Base-by-base conservation (phyloP, 2,888 invertebrate species). In the Acrocera orbiculus region DNA sequence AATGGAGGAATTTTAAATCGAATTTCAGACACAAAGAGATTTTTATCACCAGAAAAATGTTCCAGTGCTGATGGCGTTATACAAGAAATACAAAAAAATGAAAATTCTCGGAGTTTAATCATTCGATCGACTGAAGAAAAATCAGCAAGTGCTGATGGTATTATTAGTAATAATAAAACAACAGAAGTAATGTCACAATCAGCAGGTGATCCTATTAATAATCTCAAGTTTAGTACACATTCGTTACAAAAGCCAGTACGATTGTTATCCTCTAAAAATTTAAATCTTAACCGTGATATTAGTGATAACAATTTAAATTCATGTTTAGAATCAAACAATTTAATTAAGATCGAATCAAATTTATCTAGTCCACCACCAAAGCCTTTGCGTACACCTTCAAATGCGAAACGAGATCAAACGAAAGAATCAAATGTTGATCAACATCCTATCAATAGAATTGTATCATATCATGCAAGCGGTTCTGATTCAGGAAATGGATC, bases 401-500 rank as follows among this genome's bases (percentile, higher is more conserved):
- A 29, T 24, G 17, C 11, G n/a, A 47, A 45, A 17, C 49, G 49
- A 23, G 50, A 53, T 16, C 36, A 35, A 15, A 39, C 34, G 9
- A 49, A 46, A 14, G 61, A 58, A 34, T 44, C 52, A 14, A 46
- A 47, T 4, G 48, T 53, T 30, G 48, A 59, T 16, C 52, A 55
- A 20, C 58, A 62, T 13, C 58, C 55, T 23, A 46, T 65, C 17
- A 65, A 66, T 46, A 50, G 67, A 30, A 61, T 67, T 7, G 61
- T 65, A 2, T 68, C 76, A 1, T 81, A 82, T 45, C 80, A 79
- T 42, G 77, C 81, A 1, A 83, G 82, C 17, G 85, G 85, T 1
- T 85, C 85, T 1, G 86, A 87, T 59, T 86, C 85, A 2, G 86
- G 86, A 1, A 86, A 86, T 49, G 86, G 85, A 0, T 85, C 85